Evolutionary conservation across 2,888 invertebrate genomes (phyloP).

Genomic region (Lathronympha strigana): DNA sequence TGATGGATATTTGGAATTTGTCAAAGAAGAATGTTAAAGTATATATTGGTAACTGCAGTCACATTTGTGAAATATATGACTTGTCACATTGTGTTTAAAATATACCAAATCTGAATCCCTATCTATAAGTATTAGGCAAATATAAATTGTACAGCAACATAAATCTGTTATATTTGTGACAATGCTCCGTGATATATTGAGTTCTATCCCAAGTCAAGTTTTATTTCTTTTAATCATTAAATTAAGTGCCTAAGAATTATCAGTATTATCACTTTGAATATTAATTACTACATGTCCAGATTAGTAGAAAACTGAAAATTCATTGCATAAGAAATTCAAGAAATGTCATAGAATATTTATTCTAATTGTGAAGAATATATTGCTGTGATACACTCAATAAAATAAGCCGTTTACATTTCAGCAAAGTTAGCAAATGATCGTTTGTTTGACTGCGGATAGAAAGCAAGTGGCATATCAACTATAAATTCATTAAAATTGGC

Average conservation of each 20-base stretch:
- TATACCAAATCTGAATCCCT: background rate
- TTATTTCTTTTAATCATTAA: background rate
- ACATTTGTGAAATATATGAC: conserved; percentile 9
- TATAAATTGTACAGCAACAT: background rate
- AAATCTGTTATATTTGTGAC: conserved; percentile 17
- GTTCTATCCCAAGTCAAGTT: too few relatives aligned
- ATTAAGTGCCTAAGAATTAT: background rate
- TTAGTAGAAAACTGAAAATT: background rate
- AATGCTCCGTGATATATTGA: background rate
- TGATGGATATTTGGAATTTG: background rate
- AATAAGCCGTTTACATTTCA: conserved; percentile 12
- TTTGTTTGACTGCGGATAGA: background rate
- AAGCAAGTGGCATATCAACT: background rate
- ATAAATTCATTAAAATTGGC: conserved; percentile 12
- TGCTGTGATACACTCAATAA: conserved; percentile 25
- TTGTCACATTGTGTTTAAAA: background rate
- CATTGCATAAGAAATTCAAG: background rate
- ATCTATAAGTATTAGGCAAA: background rate
- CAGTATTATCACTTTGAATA: background rate
- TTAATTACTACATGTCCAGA: background rate
- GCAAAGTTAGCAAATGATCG: background rate
- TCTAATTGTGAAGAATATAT: conserved; percentile 21
- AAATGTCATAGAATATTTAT: conserved; percentile 17
- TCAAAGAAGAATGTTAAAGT: background rate
- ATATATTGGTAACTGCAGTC: background rate